Base-by-base conservation (phyloP, 2,797 vertebrate species). In the Sphenopsis melanotis region DNA sequence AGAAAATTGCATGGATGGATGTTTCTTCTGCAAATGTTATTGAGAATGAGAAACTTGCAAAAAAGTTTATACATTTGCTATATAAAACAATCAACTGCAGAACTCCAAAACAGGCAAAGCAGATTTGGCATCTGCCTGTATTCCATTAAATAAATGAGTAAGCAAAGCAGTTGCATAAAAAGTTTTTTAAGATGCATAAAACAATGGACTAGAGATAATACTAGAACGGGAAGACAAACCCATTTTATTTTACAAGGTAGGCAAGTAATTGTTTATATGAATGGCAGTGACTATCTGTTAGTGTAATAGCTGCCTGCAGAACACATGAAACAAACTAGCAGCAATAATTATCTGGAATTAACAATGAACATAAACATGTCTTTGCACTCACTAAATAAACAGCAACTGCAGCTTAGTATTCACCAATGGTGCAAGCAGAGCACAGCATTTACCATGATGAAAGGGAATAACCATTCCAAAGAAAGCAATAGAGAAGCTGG, bases 311-410 rank as follows among this genome's bases (percentile, higher is more conserved):
- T 83, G 81, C 68, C 81, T 52, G 36, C 69, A 94, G 83, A 95
- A 92, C 64, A 66, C 22, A 90, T 36, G 20, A 88, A 91, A 93
- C 30, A 70, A 94, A 64, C 24, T 87, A 96, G 96, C 61, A 90
- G 85, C 90, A 97, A 86, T 84, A 96, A 96, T 96, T 94, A 87
- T 26, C 64, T 75, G 42, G 53, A 94, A 96, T 90, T 95, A 94
- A 76, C 39, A 11, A 87, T 26, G 55, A 83, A 81, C 34, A 56
- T 74, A 93, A 90, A 95, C 56, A 83, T 78, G 95, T 94, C 42
- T 94, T 93, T 91, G 47, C 47, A 59, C 11, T 92, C 1, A 0
- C 37, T 87, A 83, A 87, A 88, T 44, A 88, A 96, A 88, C 32
- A 77, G 69, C 44, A 79, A 69, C 68, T 72, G 50, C 6, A 83